Base-by-base conservation (phyloP, 2,113 vertebrate genomes). In the Donacobius atricapilla region DNA sequence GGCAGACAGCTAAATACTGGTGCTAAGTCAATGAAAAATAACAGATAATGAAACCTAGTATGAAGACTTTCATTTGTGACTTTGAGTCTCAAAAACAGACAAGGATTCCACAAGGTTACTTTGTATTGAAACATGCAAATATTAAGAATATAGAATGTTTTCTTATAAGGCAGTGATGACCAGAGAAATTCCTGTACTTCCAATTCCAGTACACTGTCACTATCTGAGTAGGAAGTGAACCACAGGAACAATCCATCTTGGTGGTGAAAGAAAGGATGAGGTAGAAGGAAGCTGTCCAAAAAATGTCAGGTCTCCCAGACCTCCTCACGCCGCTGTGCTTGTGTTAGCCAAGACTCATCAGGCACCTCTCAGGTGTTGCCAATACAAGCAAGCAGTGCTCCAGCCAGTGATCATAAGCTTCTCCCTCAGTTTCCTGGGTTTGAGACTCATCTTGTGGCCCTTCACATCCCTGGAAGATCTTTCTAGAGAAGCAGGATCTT, bases 281-380 rank as follows among this genome's bases (percentile, higher is more conserved):
- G 31, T 12, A 44, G 45, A 42, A 16, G 20, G 50, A 90, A 80
- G 28, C 2, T 61, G 23, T 51, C 57, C 48, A 66, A 6, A 23
- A 80, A 50, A 25, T 1, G 27, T 44, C 53, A 23, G 22, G 25
- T 75, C 14, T 83, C 37, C 63, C 54, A 89, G 40, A 57, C 4
- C 58, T 42, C 28, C 56, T 57, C 37, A 47, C 44, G 23, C 40
- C 58, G 54, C 15, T 35, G 37, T 9, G 19, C 19, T 18, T 37
- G 23, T 10, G 10, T 22, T 31, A 45, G 18, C 31, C 73, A 80
- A 21, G 65, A 69, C 28, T 37, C 44, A 47, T 12, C 42, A 47
- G 45, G 30, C 20, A 45, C 33, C 13, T 33, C 60, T 24, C 22
- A 28, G n/a, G 11, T 1, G 0, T 15, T 6, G 1, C 35, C 2